These are phyloP conservation scores for Diadophis punctatus DNA, from an alignment of 2,113 vertebrate genomes.

Conservation along the genomic window DNA sequence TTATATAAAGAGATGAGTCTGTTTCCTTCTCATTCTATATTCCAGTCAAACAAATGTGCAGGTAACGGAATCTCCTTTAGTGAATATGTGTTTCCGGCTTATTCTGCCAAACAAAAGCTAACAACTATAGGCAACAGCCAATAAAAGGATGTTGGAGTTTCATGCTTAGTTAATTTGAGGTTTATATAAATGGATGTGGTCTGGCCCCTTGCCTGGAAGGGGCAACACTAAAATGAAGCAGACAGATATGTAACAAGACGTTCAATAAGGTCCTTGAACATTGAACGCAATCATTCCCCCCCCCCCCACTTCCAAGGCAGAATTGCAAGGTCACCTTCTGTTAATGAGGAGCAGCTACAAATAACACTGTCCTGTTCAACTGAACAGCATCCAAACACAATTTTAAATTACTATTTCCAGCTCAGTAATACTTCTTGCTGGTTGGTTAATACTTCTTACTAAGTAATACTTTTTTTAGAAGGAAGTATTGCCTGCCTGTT, in stretches of 20 bases:
- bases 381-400: slow-evolving; percentile 1
- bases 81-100: neutral
- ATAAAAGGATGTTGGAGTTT: neutral
- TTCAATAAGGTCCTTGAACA: neutral
- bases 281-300: neutral
- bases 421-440: neutral
- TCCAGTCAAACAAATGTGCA: neutral
- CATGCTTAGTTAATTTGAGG: slow-evolving; percentile 12
- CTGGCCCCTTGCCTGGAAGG: neutral
- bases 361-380: slow-evolving; percentile 1
- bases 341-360: slow-evolving; percentile 24
- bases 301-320: neutral
- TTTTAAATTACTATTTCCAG: slow-evolving; percentile 18
- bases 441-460: neutral
- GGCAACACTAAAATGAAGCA: neutral
- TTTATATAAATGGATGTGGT: slow-evolving; percentile 23
- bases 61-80: neutral
- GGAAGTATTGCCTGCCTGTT: neutral
- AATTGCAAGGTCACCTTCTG: slow-evolving; percentile 27
- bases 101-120: neutral
- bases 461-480: neutral
- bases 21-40: neutral
- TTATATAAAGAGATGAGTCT: neutral
- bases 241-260: slow-evolving; percentile 14
- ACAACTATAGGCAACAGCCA: neutral